These are phyloP conservation scores for Siphonodentalium dalli DNA, from an alignment of 2,888 invertebrate species.

Conservation along the genomic window DNA sequence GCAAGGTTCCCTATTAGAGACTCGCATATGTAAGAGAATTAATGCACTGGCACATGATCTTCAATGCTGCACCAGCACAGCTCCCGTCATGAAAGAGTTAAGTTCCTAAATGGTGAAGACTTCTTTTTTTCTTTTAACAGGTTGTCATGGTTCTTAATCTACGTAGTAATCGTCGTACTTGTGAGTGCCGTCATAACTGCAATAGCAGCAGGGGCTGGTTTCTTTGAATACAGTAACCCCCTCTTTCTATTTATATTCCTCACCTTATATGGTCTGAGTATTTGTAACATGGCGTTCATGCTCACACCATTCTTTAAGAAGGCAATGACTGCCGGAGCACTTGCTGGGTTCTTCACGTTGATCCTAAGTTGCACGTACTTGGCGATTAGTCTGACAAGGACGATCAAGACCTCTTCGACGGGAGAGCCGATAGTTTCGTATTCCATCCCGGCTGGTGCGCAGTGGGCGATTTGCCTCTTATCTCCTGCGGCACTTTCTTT, in stretches of 20 bases:
- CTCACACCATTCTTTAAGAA: constrained; percentile 86
- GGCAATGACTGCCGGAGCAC: constrained; percentile 73
- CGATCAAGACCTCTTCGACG: constrained; percentile 31
- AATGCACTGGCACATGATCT: too few species aligned
- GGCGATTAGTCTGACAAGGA: constrained; percentile 74
- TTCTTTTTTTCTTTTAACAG: constrained; percentile 67
- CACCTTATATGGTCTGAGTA: constrained; percentile 80
- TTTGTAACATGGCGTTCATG: constrained; percentile 84
- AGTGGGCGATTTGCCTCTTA: constrained; percentile 81
- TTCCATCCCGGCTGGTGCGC: constrained; percentile 70
- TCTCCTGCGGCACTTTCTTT: constrained; percentile 84
- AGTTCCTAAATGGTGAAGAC: too few species aligned
- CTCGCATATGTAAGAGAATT: too few species aligned
- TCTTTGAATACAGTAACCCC: constrained; percentile 81
- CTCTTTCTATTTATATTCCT: constrained; percentile 80
- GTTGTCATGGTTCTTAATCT: constrained; percentile 84
- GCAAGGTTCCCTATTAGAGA: too few species aligned
- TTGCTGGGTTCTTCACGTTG: constrained; percentile 81
- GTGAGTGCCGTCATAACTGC: constrained; percentile 71
- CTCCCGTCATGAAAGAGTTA: too few species aligned
- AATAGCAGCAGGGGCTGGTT: constrained; percentile 70
- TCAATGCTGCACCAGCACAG: too few species aligned
- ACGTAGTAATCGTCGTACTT: constrained; percentile 76
- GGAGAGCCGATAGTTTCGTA: constrained; percentile 40
- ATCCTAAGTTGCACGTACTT: constrained; percentile 81